These are phyloP conservation scores for Nanorana parkeri DNA, from an alignment of 2,113 vertebrate species.

Conservation along the genomic window DNA sequence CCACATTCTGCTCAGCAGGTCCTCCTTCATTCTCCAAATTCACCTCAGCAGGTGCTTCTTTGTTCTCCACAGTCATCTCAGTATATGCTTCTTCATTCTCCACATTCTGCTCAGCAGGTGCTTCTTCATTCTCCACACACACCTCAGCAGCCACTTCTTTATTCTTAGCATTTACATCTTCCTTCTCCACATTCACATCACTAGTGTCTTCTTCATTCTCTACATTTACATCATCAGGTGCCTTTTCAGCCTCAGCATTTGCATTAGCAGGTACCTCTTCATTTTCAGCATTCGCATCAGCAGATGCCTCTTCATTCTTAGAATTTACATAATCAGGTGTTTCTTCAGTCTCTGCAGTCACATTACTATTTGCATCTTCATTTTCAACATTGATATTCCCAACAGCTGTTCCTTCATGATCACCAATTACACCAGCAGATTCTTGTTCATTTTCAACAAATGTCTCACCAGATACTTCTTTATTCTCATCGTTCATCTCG, in stretches of 20 bases:
- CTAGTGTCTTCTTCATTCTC: not conserved
- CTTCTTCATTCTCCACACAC: not conserved
- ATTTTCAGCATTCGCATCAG: accelerated
- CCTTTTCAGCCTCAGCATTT: not conserved
- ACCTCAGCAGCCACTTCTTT: no score
- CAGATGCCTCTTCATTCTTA: not conserved
- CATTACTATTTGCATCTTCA: no score
- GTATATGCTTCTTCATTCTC: not conserved
- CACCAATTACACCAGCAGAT: not conserved
- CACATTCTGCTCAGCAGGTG: not conserved
- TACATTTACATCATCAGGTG: not conserved
- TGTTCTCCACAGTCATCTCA: not conserved
- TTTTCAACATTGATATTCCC: not conserved
- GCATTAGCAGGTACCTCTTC: not conserved
- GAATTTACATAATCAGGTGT: no score
- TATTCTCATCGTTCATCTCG: not conserved
- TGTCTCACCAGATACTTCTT: not conserved
- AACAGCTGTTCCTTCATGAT: not conserved
- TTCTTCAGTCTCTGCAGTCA: no score
- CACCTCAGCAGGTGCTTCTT: accelerated
- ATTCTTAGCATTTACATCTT: not conserved
- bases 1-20: not conserved
- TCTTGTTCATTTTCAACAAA: conserved; percentile 33
- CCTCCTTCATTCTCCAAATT: no score
- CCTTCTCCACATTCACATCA: not conserved